phyloP scores from a whole-genome alignment of 2,113 vertebrate genomes.

The Mastomys coucha region DNA sequence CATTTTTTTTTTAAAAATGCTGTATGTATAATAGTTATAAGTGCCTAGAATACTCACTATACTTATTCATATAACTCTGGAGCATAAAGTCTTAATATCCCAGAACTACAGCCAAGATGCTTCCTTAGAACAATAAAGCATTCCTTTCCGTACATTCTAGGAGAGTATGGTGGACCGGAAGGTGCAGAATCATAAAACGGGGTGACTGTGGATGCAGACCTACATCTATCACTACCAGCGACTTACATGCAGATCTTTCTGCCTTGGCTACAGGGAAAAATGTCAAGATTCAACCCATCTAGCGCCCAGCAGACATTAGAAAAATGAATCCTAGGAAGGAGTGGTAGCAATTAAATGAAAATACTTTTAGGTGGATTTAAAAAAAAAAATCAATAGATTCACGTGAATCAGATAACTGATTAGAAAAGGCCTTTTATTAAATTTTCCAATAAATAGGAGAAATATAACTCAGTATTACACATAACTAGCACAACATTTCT shows the following conservation, averaged over 20 bases:
- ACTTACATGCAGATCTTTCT: background rate
- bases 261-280: background rate
- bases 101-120: constrained; percentile 35
- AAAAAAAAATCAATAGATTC: constrained; percentile 27
- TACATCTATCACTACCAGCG: background rate
- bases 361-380: background rate
- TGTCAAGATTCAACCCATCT: background rate
- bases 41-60: constrained; percentile 9
- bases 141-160: background rate
- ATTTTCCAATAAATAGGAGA: constrained; percentile 34
- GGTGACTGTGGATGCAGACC: background rate
- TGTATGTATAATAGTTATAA: background rate
- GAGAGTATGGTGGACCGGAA: background rate
- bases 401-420: constrained; percentile 1
- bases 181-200: background rate
- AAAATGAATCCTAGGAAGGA: constrained; percentile 39
- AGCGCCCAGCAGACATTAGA: background rate
- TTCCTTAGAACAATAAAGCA: constrained; percentile 16
- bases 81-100: background rate
- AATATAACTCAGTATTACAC: background rate
- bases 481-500: background rate
- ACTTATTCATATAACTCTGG: constrained; percentile 26
- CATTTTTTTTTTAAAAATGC: background rate
- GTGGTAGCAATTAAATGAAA: background rate
- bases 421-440: background rate